Evolutionary conservation across 2,113 vertebrate species (phyloP), one percentile per base, ranked within the genome.

Genomic region (Dolichotis patagonum): DNA sequence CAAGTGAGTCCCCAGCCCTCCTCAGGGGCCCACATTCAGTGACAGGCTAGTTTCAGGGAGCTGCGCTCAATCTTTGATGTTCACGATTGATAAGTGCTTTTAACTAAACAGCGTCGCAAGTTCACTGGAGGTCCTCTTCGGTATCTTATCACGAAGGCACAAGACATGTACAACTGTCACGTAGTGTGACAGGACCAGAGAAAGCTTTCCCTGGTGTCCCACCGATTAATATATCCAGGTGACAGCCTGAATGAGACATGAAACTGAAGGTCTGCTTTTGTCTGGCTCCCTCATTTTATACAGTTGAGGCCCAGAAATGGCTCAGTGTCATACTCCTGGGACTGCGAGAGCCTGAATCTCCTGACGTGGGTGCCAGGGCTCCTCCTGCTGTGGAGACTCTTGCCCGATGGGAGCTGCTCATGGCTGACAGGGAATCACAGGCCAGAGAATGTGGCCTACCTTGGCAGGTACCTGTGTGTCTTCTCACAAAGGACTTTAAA

Each of bases 401-500:
- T 38, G 14, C 16, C 3, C 0, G 9, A 3, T 43, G 67, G 12
- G 81, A 46, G 24, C 14, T 65, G 17, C n/a, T 2, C 8, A 1
- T 41, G 62, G 12, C 30, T 35, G 46, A 54, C 77, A 49, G 52
- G 46, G 28, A 84, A 60, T n/a, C 13, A 43, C 0, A 43, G 22
- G 35, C 20, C 49, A 20, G 26, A 83, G 14, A 89, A 52, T 28
- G 35, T 28, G n/a, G n/a, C 22, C 58, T 81, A 30, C 26, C 35
- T 80, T n/a, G 52, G 13, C 38, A 52, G 38, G 24, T 41, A 30
- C 30, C 20, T 84, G 52, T 43, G 46, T 41, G 1, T 30, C 85
- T 94, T 63, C 24, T 75, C 22, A 54, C 24, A 20, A 69, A 93
- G 41, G 13, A 65, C 41, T 19, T 93, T 91, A 65, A 78, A 71